These are phyloP conservation scores for Lumbricus terrestris DNA, from an alignment of 2,888 invertebrate species.

Conservation along the genomic window DNA sequence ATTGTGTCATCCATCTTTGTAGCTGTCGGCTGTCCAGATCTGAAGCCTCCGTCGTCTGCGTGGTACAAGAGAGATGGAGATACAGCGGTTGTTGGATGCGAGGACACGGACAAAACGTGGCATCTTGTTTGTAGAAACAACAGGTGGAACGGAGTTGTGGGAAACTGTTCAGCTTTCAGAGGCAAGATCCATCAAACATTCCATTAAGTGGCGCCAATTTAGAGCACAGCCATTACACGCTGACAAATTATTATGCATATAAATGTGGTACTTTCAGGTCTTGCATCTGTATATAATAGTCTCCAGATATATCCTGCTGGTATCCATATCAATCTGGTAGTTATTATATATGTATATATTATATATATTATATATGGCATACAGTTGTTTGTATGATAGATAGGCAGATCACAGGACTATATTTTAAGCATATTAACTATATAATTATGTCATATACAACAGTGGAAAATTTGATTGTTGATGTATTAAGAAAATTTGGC, in stretches of 20 bases:
- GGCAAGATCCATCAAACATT: not conserved
- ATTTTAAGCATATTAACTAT: no score
- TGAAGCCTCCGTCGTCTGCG: conserved; percentile 5
- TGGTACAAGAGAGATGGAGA: conserved; percentile 23
- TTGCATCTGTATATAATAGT: no score
- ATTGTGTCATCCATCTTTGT: not conserved
- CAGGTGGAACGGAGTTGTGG: conserved; percentile 23
- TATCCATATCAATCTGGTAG: no score
- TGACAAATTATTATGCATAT: not conserved
- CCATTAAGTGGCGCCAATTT: not conserved
- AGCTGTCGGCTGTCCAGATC: conserved; percentile 22
- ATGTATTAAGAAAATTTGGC: no score
- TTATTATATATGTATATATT: no score
- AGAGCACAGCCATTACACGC: not conserved
- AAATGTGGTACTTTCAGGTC: not conserved
- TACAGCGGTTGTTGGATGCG: conserved; percentile 23
- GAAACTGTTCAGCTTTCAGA: conserved; percentile 19
- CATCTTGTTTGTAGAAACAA: conserved; percentile 20
- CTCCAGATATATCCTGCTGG: no score
- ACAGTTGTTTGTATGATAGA: no score
- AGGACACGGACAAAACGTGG: conserved; percentile 23
- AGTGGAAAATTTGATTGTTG: no score
- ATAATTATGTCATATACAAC: no score
- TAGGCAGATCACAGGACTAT: no score
- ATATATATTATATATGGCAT: no score